Evolutionary conservation across 2,888 invertebrate species (phyloP).

Genomic region (Odontomyia ornata): DNA sequence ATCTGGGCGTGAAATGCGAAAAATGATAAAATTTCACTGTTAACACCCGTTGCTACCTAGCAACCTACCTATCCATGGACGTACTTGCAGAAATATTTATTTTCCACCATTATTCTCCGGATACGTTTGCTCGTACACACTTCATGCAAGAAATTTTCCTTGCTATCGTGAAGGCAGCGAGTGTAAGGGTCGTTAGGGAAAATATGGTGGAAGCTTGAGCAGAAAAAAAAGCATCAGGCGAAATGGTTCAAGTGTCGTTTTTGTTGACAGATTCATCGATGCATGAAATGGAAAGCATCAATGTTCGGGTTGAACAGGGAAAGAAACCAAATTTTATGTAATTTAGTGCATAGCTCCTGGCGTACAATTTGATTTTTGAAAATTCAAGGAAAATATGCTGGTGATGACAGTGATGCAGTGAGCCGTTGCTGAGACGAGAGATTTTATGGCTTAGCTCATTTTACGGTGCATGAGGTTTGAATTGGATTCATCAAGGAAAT

Average conservation of each 20-base stretch:
- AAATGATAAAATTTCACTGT: constrained; percentile 49
- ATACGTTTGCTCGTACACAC: no score
- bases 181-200: constrained; percentile 34
- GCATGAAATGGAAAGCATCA: constrained; percentile 48
- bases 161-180: background rate
- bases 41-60: constrained; percentile 26
- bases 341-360: background rate
- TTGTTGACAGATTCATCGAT: constrained; percentile 48
- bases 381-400: no score
- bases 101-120: no score
- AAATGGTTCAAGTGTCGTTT: background rate
- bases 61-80: background rate
- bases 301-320: constrained; percentile 25
- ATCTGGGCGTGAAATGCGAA: constrained; percentile 49
- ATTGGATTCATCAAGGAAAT: no score
- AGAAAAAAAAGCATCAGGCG: constrained; percentile 32
- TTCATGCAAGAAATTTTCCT: background rate
- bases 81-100: background rate
- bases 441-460: no score
- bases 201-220: constrained; percentile 27
- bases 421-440: no score
- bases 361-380: no score
- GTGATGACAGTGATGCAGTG: no score
- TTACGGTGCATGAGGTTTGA: no score
- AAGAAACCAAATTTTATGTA: constrained; percentile 8